A percentile compares a stretch with the other conserved stretches of the same genome.
phyloP scores from a whole-genome alignment of 2,113 vertebrate species.

The Spilogale gracilis region DNA sequence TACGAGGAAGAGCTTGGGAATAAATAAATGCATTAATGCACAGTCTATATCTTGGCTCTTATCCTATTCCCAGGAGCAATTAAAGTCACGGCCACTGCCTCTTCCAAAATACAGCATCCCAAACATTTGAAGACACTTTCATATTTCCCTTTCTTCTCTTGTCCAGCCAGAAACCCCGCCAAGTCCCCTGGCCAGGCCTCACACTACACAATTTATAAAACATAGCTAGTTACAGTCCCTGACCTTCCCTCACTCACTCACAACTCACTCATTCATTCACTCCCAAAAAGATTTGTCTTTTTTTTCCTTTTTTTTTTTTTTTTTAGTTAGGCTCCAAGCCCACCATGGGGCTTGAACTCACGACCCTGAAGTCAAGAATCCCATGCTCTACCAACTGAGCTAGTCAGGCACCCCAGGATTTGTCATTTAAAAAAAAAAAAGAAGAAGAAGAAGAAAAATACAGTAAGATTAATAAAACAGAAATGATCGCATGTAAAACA shows the following conservation, averaged over 20 bases:
- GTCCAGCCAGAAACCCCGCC: neutral
- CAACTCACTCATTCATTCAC: neutral
- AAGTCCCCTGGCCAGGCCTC: neutral
- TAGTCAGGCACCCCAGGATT: neutral
- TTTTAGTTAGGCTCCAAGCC: neutral
- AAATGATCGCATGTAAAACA: neutral
- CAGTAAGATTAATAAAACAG: neutral
- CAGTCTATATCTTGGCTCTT: neutral
- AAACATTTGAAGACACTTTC: neutral
- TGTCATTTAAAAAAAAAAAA: neutral
- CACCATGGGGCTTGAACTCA: neutral
- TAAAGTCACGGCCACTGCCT: neutral
- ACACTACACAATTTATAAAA: neutral
- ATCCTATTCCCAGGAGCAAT: neutral
- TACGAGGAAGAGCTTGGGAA: neutral
- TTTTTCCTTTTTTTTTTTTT: neutral
- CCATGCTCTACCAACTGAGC: neutral
- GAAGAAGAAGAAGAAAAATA: neutral
- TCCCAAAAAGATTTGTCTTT: neutral
- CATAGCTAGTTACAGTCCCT: neutral
- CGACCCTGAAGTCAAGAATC: neutral
- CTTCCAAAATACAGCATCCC: neutral
- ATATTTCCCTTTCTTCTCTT: neutral
- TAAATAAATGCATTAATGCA: too few species aligned
- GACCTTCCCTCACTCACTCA: neutral